Base-by-base conservation (phyloP, 2,113 vertebrate species). In the Pedionomus torquatus region DNA sequence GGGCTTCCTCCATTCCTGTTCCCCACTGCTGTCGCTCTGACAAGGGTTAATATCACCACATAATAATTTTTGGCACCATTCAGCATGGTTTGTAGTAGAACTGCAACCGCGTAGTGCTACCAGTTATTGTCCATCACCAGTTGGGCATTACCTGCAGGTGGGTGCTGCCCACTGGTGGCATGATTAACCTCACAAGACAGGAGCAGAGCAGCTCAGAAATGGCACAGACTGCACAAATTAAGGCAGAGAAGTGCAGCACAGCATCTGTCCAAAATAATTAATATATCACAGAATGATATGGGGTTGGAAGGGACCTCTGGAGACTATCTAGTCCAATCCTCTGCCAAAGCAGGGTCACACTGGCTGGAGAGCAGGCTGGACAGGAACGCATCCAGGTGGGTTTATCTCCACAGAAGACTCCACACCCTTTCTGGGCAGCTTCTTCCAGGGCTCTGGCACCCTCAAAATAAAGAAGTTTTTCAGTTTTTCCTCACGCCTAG, bases 91-190 rank as follows among this genome's bases (percentile, higher is more conserved):
- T 77, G 70, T 7, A 58, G 41, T 14, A 43, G 83, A 71, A 83
- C 4, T 1, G 11, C 21, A 28, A 26, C 20, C 23, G 30, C 2
- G 0, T 2, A 35, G 75, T 12, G 61, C 54, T 51, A 7, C 81
- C 31, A 28, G 33, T 37, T 33, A 13, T 12, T 12, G 31, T 18
- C 61, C 80, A 52, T 39, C 14, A 5, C 41, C 8, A 11, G 18
- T 14, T 3, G 18, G 55, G 48, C 52, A 24, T 3, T 21, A 8
- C 19, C 25, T 57, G 48, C 75, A 64, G 61, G 2, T 5, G 21
- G 25, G 24, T 46, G 43, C 37, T 84, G 88, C 68, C 33, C 25
- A 21, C 74, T 43, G 58, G 46, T 46, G 39, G 35, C 37, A 18
- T 21, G 13, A n/a, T 5, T 5, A 10, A 43, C 15, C 54, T 61